Percentiles rank a stretch among this genome's conserved stretches.
phyloP scores from a whole-genome alignment of 1,140 invertebrate species.

The Goniozus legneri region DNA sequence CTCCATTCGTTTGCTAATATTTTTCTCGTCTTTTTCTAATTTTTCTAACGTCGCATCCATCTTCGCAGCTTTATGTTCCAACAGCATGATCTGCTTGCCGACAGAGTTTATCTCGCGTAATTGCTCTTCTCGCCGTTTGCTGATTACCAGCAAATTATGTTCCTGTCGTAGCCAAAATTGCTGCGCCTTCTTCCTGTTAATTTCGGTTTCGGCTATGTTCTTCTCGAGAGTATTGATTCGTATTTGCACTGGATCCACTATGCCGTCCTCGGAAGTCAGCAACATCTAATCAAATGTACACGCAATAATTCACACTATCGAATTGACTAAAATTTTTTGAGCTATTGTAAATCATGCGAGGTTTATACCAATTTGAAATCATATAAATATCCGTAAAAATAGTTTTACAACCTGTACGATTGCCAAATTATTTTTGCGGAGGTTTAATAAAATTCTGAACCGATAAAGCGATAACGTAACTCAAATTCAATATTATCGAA shows the following conservation, averaged over 20 bases:
- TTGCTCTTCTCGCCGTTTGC: slow-evolving; percentile 63
- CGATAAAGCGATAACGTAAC: too few species aligned
- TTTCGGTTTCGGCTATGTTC: slow-evolving; percentile 58
- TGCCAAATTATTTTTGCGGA: too few species aligned
- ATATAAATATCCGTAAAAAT: too few species aligned
- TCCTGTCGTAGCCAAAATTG: slow-evolving; percentile 73
- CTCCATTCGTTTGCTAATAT: slow-evolving; percentile 60
- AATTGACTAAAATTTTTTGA: too few species aligned
- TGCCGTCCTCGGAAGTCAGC: slow-evolving; percentile 35
- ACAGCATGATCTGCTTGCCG: slow-evolving; percentile 70
- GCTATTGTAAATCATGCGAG: too few species aligned
- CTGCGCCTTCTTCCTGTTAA: slow-evolving; percentile 62
- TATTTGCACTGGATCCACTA: slow-evolving; percentile 53
- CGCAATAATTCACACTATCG: too few species aligned
- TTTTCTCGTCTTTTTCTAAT: slow-evolving; percentile 56
- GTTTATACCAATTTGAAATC: too few species aligned
- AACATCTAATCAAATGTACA: too few species aligned
- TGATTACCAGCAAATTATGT: slow-evolving; percentile 63
- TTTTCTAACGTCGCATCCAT: slow-evolving; percentile 63
- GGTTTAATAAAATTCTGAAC: too few species aligned
- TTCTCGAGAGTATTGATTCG: slow-evolving; percentile 62
- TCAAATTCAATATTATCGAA: too few species aligned
- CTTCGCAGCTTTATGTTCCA: slow-evolving; percentile 71
- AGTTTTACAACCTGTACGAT: too few species aligned
- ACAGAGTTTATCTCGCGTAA: slow-evolving; percentile 64